Evolutionary conservation across 2,113 vertebrate species (phyloP).

Genomic region (Noctilio leporinus): DNA sequence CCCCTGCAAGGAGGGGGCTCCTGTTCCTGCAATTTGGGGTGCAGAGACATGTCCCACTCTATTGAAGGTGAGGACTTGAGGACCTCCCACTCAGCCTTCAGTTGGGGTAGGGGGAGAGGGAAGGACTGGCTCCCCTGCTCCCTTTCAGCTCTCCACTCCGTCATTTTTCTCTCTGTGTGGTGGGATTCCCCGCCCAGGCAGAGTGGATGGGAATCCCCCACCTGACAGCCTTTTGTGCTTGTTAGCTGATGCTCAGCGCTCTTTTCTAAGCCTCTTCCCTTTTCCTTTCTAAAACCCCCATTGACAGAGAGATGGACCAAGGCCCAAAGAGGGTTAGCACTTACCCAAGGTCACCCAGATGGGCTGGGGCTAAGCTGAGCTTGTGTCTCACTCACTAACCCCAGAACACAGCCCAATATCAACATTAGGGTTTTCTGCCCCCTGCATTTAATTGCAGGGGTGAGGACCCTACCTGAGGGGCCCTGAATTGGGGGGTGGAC

Average conservation of each 20-base stretch:
- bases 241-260: neutral
- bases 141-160: neutral
- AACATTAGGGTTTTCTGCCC: neutral
- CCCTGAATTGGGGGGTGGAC: neutral
- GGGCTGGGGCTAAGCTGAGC: neutral
- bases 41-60: neutral
- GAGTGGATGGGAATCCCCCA: neutral
- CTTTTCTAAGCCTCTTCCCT: neutral
- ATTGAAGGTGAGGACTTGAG: neutral
- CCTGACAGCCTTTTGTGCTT: neutral
- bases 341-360: conserved; percentile 52
- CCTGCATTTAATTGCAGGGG: neutral
- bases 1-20: neutral
- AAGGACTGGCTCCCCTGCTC: neutral
- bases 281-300: neutral
- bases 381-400: neutral
- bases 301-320: neutral
- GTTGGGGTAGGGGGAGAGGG: neutral
- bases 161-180: neutral
- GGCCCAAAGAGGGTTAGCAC: conserved; percentile 10
- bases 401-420: neutral
- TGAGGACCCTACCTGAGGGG: neutral
- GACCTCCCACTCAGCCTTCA: neutral
- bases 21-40: neutral
- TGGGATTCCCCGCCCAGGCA: conserved; percentile 31